Conservation (phyloP, 2,113 vertebrate species). For the Oreochromis tanganicae region DNA sequence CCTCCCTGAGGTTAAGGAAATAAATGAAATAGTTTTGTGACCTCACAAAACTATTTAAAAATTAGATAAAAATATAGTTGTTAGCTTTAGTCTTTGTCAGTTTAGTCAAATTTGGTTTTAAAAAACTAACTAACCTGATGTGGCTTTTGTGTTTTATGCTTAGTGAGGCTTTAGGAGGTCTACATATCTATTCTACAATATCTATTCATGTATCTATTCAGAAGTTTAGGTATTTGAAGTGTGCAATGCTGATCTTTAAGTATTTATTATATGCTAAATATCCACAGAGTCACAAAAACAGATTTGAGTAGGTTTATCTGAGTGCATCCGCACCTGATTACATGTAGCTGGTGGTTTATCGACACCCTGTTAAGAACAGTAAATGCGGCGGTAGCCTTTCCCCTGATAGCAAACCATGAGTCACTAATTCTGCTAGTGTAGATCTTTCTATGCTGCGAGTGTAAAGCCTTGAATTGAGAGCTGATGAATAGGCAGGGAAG, state of each 20-base stretch:
- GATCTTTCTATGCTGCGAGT: conserved; percentile 13
- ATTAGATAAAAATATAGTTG: background rate
- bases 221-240: background rate
- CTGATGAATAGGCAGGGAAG: conserved; percentile 76
- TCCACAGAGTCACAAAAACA: background rate
- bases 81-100: background rate
- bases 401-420: conserved; percentile 15
- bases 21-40: fast-evolving
- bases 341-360: background rate
- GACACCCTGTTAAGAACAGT: background rate
- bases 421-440: conserved; percentile 18
- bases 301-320: background rate
- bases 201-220: background rate
- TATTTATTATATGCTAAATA: background rate
- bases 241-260: background rate
- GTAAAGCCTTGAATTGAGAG: conserved; percentile 64
- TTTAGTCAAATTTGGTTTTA: background rate
- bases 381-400: background rate
- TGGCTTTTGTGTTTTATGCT: background rate
- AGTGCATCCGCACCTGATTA: background rate
- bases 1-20: background rate
- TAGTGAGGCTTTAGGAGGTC: background rate
- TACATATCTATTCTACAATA: background rate
- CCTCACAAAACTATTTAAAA: background rate
- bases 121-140: background rate